A percentile compares a stretch with the other conserved stretches of the same genome.
Evolutionary conservation across 2,888 invertebrate genomes (phyloP).

Genomic region (Diabrotica balteata): DNA sequence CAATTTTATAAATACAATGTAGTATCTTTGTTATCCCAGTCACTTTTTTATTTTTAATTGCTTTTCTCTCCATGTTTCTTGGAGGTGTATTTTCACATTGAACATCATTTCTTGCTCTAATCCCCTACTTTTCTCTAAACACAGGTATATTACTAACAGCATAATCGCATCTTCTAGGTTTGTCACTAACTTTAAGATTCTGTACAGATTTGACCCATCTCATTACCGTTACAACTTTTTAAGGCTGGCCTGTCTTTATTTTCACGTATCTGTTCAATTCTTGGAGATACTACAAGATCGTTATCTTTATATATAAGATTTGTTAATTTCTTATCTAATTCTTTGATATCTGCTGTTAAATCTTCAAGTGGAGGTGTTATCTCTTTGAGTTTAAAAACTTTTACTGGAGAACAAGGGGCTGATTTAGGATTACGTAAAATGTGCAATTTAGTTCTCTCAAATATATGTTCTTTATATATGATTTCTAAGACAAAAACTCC

Average conservation of each 20-base stretch:
- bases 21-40: slow-evolving; percentile 56
- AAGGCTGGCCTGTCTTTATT: slow-evolving; percentile 51
- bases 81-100: slow-evolving; percentile 59
- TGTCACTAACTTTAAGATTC: slow-evolving; percentile 55
- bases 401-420: slow-evolving; percentile 35
- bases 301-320: slow-evolving; percentile 68
- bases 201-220: slow-evolving; percentile 42
- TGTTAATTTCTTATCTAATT: slow-evolving; percentile 60
- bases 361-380: slow-evolving; percentile 36
- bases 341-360: slow-evolving; percentile 50
- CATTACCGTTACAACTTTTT: slow-evolving; percentile 47
- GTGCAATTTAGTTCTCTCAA: background rate
- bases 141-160: slow-evolving; percentile 55
- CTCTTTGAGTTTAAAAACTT: slow-evolving; percentile 4
- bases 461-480: background rate
- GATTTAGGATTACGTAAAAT: slow-evolving; percentile 19
- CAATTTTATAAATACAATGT: slow-evolving; percentile 54
- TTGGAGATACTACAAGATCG: slow-evolving; percentile 42
- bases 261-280: slow-evolving; percentile 52
- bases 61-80: slow-evolving; percentile 40
- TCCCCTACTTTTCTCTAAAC: slow-evolving; percentile 47
- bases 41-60: slow-evolving; percentile 43
- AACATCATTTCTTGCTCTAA: slow-evolving; percentile 37
- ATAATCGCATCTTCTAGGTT: slow-evolving; percentile 50
- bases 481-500: no score